Evolutionary conservation across 2,797 vertebrate genomes (phyloP).

Genomic region (Sebastes trivittatus): DNA sequence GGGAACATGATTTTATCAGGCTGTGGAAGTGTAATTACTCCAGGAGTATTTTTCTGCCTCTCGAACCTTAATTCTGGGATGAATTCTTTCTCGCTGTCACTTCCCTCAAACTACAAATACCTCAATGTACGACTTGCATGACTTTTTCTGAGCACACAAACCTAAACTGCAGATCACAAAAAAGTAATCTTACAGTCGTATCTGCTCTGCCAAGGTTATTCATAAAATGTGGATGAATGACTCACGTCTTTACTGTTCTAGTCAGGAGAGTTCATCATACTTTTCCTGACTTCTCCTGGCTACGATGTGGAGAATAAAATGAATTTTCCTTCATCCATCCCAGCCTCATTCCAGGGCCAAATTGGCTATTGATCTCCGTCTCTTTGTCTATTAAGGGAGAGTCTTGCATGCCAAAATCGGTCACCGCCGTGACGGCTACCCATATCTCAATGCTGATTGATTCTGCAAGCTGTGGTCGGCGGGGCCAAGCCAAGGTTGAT

Average conservation of each 20-base stretch:
- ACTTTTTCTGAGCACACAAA: neutral
- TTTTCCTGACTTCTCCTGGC: slow-evolving; percentile 35
- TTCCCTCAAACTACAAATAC: neutral
- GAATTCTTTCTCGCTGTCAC: neutral
- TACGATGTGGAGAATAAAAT: slow-evolving; percentile 63
- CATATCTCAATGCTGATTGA: slow-evolving; percentile 78
- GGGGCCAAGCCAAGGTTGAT: slow-evolving; percentile 59
- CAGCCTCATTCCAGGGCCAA: slow-evolving; percentile 74
- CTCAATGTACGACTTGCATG: too few species aligned
- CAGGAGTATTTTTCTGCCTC: neutral
- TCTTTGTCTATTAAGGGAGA: slow-evolving; percentile 77
- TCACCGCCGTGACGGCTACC: slow-evolving; percentile 59
- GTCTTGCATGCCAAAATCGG: slow-evolving; percentile 76
- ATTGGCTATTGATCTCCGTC: slow-evolving; percentile 85
- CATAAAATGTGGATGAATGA: slow-evolving; percentile 28
- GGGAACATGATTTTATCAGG: neutral
- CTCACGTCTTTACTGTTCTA: slow-evolving; percentile 33
- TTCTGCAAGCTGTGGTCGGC: slow-evolving; percentile 58
- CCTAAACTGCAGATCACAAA: slow-evolving; percentile 4
- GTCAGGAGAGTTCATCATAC: slow-evolving; percentile 60
- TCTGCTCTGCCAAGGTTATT: slow-evolving; percentile 18
- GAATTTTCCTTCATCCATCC: slow-evolving; percentile 73
- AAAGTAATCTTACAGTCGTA: neutral
- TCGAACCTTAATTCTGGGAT: neutral
- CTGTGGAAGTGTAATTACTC: neutral